Evolutionary conservation across 2,113 vertebrate genomes (phyloP).

Genomic region (Notiomystis cincta): DNA sequence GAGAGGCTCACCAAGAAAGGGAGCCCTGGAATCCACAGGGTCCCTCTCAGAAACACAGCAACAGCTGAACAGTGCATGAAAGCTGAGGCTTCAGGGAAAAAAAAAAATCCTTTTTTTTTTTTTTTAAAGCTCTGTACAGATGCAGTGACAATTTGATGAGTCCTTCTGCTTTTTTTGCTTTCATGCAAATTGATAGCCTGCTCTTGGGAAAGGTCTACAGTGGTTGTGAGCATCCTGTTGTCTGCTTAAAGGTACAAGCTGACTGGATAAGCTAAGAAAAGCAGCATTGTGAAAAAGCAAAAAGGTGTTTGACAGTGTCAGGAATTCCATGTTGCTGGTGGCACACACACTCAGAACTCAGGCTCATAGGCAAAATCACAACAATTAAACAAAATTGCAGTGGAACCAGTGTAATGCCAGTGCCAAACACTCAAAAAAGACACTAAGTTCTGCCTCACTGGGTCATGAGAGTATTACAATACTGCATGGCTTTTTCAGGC

Average conservation of each 20-base stretch:
- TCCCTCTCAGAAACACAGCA: constrained; percentile 6
- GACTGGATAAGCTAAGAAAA: not conserved
- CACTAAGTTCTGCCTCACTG: not conserved
- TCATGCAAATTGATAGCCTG: constrained; percentile 24
- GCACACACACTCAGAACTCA: not conserved
- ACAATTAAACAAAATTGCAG: not conserved
- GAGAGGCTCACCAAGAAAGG: constrained; percentile 2
- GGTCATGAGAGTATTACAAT: not conserved
- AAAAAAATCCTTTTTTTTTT: accelerated
- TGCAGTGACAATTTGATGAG: constrained; percentile 38
- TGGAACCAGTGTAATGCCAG: not conserved
- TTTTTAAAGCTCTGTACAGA: constrained; percentile 19
- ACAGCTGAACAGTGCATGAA: constrained; percentile 47
- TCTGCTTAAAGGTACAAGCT: constrained; percentile 18
- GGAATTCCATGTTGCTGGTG: not conserved
- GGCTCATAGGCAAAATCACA: not conserved
- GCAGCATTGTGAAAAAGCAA: not conserved
- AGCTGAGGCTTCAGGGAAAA: constrained; percentile 42
- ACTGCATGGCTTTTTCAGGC: not conserved
- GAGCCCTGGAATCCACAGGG: constrained; percentile 16
- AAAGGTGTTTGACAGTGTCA: not conserved
- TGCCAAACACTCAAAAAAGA: not conserved
- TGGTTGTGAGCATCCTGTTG: not conserved
- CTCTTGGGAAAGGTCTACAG: constrained; percentile 31
- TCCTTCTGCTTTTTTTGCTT: constrained; percentile 13